phyloP scores from a whole-genome alignment of 37 sponge, comb jelly and placozoan genomes.

The Geodia barretti region DNA sequence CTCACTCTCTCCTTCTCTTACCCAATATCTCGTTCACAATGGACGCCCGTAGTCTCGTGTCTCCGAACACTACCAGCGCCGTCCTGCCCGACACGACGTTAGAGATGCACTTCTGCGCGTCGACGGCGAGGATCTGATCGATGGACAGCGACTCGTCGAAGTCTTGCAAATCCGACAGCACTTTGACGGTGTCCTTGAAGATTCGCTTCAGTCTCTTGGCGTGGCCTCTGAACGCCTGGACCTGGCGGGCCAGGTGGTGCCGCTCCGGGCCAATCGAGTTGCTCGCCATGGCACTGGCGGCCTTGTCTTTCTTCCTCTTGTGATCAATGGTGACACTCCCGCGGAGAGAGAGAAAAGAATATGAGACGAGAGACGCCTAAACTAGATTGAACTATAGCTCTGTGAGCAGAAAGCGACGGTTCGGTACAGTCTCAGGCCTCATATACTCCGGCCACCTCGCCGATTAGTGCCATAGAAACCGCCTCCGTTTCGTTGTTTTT shows the following conservation, averaged over 20 bases:
- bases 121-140: constrained; percentile 67
- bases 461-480: too few species aligned
- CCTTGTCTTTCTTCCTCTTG: neutral
- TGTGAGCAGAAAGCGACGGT: too few species aligned
- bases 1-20: neutral
- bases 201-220: constrained; percentile 82
- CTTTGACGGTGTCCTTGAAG: constrained; percentile 81
- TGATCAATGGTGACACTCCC: neutral
- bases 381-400: too few species aligned
- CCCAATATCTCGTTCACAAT: constrained; percentile 85
- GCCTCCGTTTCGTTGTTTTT: too few species aligned
- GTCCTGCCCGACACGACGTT: constrained; percentile 80
- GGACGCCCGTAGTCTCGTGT: constrained; percentile 40
- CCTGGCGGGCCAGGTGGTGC: constrained; percentile 52
- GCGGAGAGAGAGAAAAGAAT: too few species aligned
- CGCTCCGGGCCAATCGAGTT: constrained; percentile 60
- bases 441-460: too few species aligned
- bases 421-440: too few species aligned
- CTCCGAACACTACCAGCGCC: constrained; percentile 85
- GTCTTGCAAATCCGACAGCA: constrained; percentile 82
- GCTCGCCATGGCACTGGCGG: constrained; percentile 2
- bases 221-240: constrained; percentile 65
- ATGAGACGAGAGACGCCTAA: too few species aligned
- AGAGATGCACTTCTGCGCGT: constrained; percentile 78
- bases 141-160: constrained; percentile 82